These are phyloP conservation scores for Brachypodius melanocephalos DNA, from an alignment of 2,113 vertebrate genomes.

Conservation along the genomic window DNA sequence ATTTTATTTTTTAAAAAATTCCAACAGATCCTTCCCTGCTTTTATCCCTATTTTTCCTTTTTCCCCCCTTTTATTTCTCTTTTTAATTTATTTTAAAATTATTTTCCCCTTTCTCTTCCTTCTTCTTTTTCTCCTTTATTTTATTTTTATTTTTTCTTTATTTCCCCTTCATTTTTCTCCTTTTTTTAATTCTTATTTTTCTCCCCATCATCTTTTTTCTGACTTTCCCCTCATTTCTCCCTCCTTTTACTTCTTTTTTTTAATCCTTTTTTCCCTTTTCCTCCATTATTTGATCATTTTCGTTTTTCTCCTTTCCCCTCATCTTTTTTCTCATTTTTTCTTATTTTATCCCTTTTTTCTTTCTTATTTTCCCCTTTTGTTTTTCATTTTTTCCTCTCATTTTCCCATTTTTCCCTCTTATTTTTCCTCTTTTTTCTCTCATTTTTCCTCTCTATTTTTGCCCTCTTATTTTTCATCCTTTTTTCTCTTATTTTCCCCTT, in stretches of 20 bases:
- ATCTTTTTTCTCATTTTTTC: no score
- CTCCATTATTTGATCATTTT: no score
- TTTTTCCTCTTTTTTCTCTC: not conserved
- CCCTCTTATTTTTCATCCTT: no score
- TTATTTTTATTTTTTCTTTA: no score
- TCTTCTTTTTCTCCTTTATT: no score
- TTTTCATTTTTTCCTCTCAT: rapidly evolving
- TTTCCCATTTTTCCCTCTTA: no score
- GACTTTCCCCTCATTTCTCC: not conserved
- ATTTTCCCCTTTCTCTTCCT: rapidly evolving
- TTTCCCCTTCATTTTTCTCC: not conserved
- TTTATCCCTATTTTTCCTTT: not conserved
- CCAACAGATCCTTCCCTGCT: no score
- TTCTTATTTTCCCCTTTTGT: rapidly evolving
- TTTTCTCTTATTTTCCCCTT: rapidly evolving
- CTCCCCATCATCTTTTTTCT: rapidly evolving
- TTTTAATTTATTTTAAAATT: no score
- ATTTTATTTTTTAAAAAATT: no score
- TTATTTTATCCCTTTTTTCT: no score
- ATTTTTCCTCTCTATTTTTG: not conserved
- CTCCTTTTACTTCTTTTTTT: not conserved
- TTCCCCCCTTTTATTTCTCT: rapidly evolving
- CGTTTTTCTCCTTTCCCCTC: not conserved
- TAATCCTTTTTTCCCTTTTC: not conserved
- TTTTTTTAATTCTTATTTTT: rapidly evolving